Evolutionary conservation across 2,888 invertebrate species (phyloP), one percentile per base, ranked within the genome.

Genomic region (Cephus spinipes): DNA sequence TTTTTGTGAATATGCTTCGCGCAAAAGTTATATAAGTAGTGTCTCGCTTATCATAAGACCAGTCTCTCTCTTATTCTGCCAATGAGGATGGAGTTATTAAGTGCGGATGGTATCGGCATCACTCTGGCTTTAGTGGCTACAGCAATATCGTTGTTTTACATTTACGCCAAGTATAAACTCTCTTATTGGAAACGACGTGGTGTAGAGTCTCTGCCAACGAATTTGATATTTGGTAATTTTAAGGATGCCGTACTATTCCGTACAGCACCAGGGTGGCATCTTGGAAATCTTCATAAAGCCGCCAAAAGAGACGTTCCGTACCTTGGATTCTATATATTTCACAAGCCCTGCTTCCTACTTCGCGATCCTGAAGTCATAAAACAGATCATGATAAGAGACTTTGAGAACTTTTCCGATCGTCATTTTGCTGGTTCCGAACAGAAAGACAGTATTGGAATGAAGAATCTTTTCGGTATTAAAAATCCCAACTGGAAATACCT

Each of bases 401-500:
- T 93, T 80, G 89, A 91, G 4, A 87, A 92, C 81, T 93, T 93
- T 83, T 88, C 89, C 3, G 92, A 93, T 81, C 89, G 93, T 79
- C 91, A 91, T 68, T 89, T 92, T 68, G 89, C 90, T 11, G 90
- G 90, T 0, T 90, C 92, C 3, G 89, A 90, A 34, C 87, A 90
- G 73, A 90, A 91, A 76, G 92, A 93, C 81, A 90, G 92, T 9
- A 85, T 92, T n/a, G 89, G 90, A 3, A 88, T 90, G 82, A 90
- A 91, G 77, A 90, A 92, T 83, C 82, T 93, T 74, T 90, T 93
- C 80, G 90, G 92, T 1, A 82, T 92, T 77, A 92, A 92, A 79
- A 93, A 92, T 77, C 92, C 92, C 0, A 91, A 92, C 1, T 94
- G 94, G 94, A 93, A 92, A 83, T 89, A 89, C 68, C 84, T 93